Evolutionary conservation across 2,888 invertebrate genomes (phyloP), one percentile per base, ranked within the genome.

Genomic region (Habrosyne pyritoides): DNA sequence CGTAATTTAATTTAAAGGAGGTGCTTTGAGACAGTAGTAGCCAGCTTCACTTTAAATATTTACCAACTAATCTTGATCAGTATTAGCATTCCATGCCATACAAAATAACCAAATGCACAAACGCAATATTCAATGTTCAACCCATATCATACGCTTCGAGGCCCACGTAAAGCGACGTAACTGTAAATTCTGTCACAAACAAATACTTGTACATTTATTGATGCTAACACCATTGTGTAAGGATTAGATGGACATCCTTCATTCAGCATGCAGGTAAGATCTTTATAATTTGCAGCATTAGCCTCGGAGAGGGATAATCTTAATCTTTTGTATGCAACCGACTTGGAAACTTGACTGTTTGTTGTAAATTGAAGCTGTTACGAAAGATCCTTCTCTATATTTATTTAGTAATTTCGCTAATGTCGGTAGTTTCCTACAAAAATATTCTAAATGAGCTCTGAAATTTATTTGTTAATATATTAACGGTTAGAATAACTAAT

Each of bases 161-260:
- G 72, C 55, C 54, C 73, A 70, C 73, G 70, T 75, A 85, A 72
- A 71, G 66, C 67, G 53, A 57, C 46, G 59, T 90, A 91, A 91
- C 91, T 86, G 91, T 91, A 89, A 81, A 84, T 81, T 79, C 76
- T 78, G 80, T 85, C 82, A 77, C 86, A 79, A 82, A 86, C 84
- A 84, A 84, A 85, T 79, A 81, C 77, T 80, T 76, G 69, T 66
- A 71, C 75, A 77, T 81, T 83, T 85, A 86, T 84, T 75, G 73
- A 78, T 77, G 74, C 77, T 79, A 76, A 77, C 77, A 68, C 84
- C 61, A 83, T 91, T 91, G 90, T 91, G 63, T 64, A 48, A 61
- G 83, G 88, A 89, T 89, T 88, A 86, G 56, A 72, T 69, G 73
- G 76, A 77, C 78, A 69, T 69, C 81, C 83, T 69, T 81, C 83